Evolutionary conservation across 1,140 invertebrate genomes (phyloP).

Genomic region (Kradibia gibbosae): DNA sequence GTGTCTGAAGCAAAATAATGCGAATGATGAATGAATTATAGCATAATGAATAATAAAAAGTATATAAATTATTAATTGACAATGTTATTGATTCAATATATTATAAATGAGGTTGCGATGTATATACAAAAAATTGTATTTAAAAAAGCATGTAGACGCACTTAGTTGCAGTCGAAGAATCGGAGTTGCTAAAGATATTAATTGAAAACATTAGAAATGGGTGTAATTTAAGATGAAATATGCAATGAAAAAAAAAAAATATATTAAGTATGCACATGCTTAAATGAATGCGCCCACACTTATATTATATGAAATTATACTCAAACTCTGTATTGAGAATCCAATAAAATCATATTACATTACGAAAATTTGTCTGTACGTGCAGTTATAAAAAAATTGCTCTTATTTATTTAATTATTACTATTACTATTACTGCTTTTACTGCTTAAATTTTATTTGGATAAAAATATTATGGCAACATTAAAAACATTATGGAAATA

Average conservation of each 20-base stretch:
- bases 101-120: conserved; percentile 61
- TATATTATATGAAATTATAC: conserved; percentile 62
- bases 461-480: too few relatives aligned
- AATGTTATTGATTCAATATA: conserved; percentile 69
- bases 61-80: conserved; percentile 70
- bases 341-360: conserved; percentile 67
- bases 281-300: conserved; percentile 55
- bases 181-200: neutral
- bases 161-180: conserved; percentile 14
- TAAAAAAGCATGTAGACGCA: conserved; percentile 39
- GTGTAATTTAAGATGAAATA: conserved; percentile 8
- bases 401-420: too few relatives aligned
- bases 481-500: too few relatives aligned
- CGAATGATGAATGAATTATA: conserved; percentile 49
- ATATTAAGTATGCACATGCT: conserved; percentile 49
- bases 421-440: neutral
- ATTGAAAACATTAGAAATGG: conserved; percentile 38
- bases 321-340: conserved; percentile 64
- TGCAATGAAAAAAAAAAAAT: neutral
- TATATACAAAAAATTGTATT: conserved; percentile 63
- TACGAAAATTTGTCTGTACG: conserved; percentile 49
- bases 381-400: too few relatives aligned
- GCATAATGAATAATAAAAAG: conserved; percentile 52
- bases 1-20: conserved; percentile 38
- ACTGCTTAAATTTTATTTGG: conserved; percentile 17